Conservation (phyloP, 2,113 vertebrate species). For the Lophura nycthemera region DNA sequence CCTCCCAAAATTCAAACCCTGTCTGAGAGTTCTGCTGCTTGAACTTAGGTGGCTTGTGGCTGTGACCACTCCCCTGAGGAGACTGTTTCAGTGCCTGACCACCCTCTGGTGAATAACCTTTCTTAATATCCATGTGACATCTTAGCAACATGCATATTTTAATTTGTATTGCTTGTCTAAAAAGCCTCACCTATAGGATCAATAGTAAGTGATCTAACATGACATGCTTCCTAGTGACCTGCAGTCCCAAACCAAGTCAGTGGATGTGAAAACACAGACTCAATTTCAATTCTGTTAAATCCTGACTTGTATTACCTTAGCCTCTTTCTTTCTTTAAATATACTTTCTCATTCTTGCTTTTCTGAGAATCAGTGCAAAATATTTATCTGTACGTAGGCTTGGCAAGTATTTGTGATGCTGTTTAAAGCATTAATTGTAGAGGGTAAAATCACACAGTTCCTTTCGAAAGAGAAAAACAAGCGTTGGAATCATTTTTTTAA, state of each 20-base stretch:
- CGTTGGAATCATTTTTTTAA: background rate
- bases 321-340: background rate
- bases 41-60: background rate
- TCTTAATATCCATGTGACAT: no score
- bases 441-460: background rate
- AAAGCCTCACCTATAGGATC: background rate
- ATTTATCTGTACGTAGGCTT: background rate
- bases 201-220: background rate
- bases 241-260: background rate
- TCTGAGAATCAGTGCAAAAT: background rate
- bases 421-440: background rate
- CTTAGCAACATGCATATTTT: background rate
- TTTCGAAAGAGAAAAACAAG: background rate
- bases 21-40: background rate
- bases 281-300: background rate
- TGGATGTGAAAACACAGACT: background rate
- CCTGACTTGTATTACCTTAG: no score
- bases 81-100: background rate
- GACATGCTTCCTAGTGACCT: background rate
- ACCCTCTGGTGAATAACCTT: background rate
- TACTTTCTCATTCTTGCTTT: background rate
- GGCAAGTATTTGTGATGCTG: background rate
- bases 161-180: background rate
- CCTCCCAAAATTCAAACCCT: background rate
- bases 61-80: background rate